phyloP scores from a whole-genome alignment of 2,888 invertebrate species.

The Aleiodes testaceus region DNA sequence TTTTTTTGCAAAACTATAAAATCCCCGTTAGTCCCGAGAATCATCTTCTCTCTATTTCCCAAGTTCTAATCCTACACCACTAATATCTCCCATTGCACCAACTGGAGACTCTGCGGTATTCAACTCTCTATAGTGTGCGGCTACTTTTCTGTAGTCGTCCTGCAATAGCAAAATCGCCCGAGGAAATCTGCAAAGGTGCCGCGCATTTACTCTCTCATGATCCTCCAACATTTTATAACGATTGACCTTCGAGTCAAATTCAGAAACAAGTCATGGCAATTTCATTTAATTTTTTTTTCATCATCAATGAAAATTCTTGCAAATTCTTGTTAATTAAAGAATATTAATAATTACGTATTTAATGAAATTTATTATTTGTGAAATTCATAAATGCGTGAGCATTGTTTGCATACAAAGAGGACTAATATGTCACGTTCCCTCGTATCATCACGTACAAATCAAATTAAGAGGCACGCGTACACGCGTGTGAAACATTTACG shows the following conservation, averaged over 20 bases:
- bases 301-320: too few species aligned
- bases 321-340: too few species aligned
- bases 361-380: too few species aligned
- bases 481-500: constrained; percentile 26
- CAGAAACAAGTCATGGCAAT: background rate
- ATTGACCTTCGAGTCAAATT: constrained; percentile 14
- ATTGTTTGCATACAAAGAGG: constrained; percentile 16
- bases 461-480: constrained; percentile 21
- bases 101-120: constrained; percentile 1
- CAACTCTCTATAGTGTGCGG: constrained; percentile 12
- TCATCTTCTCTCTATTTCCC: background rate
- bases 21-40: background rate
- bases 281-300: too few species aligned
- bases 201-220: constrained; percentile 8
- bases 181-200: constrained; percentile 22
- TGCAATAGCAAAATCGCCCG: background rate
- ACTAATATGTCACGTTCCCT: constrained; percentile 20
- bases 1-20: too few species aligned
- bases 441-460: constrained; percentile 22
- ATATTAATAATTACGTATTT: too few species aligned
- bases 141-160: constrained; percentile 4
- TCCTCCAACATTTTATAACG: background rate
- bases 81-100: background rate
- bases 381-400: too few species aligned
- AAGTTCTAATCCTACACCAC: constrained; percentile 6